Evolutionary conservation across 2,888 invertebrate species (phyloP).

Genomic region (Heliconius erato): DNA sequence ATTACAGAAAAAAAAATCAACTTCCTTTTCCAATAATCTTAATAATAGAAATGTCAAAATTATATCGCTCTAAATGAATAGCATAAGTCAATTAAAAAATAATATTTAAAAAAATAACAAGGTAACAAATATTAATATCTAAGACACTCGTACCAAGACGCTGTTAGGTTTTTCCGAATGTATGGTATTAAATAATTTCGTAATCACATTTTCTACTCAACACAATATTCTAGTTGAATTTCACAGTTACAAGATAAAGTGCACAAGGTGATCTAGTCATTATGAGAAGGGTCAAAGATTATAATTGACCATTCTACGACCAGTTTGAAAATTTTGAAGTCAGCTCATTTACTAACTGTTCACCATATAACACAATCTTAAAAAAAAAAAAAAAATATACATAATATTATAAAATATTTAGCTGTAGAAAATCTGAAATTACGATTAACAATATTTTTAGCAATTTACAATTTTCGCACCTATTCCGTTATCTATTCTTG

Average conservation of each 20-base stretch:
- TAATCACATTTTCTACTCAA: conserved; percentile 63
- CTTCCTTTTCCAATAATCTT: too few species aligned
- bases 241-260: conserved; percentile 28
- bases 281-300: conserved; percentile 40
- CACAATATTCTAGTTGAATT: conserved; percentile 19
- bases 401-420: conserved; percentile 5
- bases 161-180: conserved; percentile 75
- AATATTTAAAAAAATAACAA: conserved; percentile 59
- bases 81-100: conserved; percentile 65
- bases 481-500: conserved; percentile 84
- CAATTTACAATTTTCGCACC: conserved; percentile 82
- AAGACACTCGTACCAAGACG: conserved; percentile 85
- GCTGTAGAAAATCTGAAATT: conserved; percentile 63
- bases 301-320: conserved; percentile 30
- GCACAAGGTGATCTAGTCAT: conserved; percentile 40
- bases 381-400: neutral
- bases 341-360: neutral
- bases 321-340: conserved; percentile 37
- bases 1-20: neutral
- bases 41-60: neutral
- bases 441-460: conserved; percentile 62
- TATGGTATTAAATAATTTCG: conserved; percentile 60
- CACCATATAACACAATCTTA: conserved; percentile 3
- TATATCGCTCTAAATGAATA: conserved; percentile 58
- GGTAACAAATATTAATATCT: conserved; percentile 70